Base-by-base conservation (phyloP, 2,797 vertebrate genomes). In the Arremon aurantiirostris region DNA sequence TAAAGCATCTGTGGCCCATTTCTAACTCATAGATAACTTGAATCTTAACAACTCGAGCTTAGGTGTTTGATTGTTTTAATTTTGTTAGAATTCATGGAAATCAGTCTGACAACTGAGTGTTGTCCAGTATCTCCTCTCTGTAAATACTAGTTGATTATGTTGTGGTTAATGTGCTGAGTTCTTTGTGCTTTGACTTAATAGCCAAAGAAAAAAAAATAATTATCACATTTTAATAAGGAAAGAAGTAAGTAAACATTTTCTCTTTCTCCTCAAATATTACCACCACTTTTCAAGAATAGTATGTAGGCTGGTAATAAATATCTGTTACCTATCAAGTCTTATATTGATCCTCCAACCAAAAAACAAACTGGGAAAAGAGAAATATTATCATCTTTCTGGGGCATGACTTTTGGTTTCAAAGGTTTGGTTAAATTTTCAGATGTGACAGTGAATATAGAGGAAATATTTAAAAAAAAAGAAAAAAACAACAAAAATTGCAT, bases 141-240 rank as follows among this genome's bases (percentile, higher is more conserved):
- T 97, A 97, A 97, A 97, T 98, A 97, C 71, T 95, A 97, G 82
- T 97, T 97, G 94, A 69, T 82, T 52, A 91, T 93, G 65, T 93
- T 93, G 73, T 89, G 90, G 83, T 96, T 97, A 96, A 98, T 96
- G 90, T 96, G 97, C 94, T 81, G 92, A 97, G 96, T 97, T 97
- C 95, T 97, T 97, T 97, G 96, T 96, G 95, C 96, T 97, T 97
- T 97, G 95, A 97, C 93, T 97, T 95, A 89, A 86, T 91, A 98
- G 97, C 97, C 98, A 98, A 98, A 98, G 97, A 97, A 97, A 97
- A 94, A 94, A 50, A 78, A 92, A 71, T 63, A 94, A 94, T 95
- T 94, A 94, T 86, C 87, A 92, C 73, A 91, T 85, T 95, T 96
- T 94, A 97, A 96, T 96, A 91, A 97, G 94, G 97, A 97, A 91